phyloP scores from a whole-genome alignment of 2,113 vertebrate species.

The Dicaeum eximium region DNA sequence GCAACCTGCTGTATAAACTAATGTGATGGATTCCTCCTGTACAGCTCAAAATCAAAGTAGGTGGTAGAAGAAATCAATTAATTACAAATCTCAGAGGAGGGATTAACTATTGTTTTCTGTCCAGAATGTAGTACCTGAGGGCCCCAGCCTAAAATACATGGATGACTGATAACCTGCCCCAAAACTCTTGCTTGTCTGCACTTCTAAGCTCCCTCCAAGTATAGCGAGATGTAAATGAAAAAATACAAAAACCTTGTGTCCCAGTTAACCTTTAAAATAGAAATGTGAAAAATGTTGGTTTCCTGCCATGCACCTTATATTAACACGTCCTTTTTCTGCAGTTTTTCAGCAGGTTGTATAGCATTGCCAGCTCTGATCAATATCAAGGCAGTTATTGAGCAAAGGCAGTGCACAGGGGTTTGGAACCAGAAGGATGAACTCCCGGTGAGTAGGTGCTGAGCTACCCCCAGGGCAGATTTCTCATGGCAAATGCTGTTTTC shows the following conservation, averaged over 20 bases:
- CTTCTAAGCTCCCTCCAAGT: background rate
- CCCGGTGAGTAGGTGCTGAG: slow-evolving; percentile 73
- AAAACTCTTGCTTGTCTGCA: background rate
- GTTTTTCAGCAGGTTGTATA: slow-evolving; percentile 86
- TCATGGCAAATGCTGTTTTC: background rate
- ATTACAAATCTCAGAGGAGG: background rate
- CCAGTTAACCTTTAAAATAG: background rate
- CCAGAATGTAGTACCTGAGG: background rate
- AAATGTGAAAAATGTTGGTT: background rate
- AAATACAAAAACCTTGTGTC: background rate
- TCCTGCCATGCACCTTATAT: background rate
- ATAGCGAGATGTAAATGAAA: background rate
- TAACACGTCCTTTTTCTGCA: slow-evolving; percentile 38
- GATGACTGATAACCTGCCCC: background rate
- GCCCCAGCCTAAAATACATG: background rate
- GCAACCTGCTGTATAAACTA: background rate
- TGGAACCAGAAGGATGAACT: slow-evolving; percentile 88
- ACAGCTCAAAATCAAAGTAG: background rate
- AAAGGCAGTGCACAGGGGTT: slow-evolving; percentile 84
- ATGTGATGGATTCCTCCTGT: background rate
- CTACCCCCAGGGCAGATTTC: background rate
- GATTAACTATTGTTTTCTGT: background rate
- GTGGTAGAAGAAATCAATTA: background rate
- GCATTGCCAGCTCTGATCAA: slow-evolving; percentile 84
- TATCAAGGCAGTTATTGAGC: slow-evolving; percentile 86